Conservation (phyloP, 2,888 invertebrate genomes). For the Rugalucina vietnamica region DNA sequence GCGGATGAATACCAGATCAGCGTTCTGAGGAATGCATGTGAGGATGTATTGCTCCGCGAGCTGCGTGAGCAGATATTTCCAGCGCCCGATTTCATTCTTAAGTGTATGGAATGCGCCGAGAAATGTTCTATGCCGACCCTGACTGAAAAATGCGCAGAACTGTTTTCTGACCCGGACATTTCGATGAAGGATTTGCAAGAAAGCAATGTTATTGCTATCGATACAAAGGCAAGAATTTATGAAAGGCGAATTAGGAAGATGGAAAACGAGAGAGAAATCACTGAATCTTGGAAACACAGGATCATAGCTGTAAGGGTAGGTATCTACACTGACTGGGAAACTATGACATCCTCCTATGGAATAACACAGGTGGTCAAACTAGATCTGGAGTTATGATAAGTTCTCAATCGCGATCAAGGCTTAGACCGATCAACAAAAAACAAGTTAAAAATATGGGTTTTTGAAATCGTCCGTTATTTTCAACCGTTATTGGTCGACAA, state of each 20-base stretch:
- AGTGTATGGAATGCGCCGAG: constrained; percentile 53
- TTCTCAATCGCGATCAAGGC: too few species aligned
- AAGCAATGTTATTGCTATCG: constrained; percentile 40
- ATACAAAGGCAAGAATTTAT: constrained; percentile 56
- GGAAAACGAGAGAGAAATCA: constrained; percentile 50
- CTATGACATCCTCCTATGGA: too few species aligned
- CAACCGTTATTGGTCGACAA: too few species aligned
- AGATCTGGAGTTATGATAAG: too few species aligned
- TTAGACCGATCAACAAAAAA: too few species aligned
- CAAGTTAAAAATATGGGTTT: too few species aligned
- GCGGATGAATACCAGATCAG: constrained; percentile 67
- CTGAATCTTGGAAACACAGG: constrained; percentile 48
- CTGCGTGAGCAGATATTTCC: constrained; percentile 33
- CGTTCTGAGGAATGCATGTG: constrained; percentile 64
- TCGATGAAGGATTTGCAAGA: constrained; percentile 43
- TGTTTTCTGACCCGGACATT: constrained; percentile 37
- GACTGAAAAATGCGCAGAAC: constrained; percentile 23
- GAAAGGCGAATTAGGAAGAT: constrained; percentile 53
- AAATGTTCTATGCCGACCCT: constrained; percentile 47
- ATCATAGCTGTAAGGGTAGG: constrained; percentile 49
- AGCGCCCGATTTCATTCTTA: constrained; percentile 51
- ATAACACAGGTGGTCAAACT: too few species aligned
- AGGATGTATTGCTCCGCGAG: constrained; percentile 51
- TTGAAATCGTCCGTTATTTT: too few species aligned
- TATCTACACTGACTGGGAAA: too few species aligned